A percentile compares a stretch with the other conserved stretches of the same genome.
Conservation (phyloP, 1,140 invertebrate genomes). For the Sminthurides bifidus region DNA sequence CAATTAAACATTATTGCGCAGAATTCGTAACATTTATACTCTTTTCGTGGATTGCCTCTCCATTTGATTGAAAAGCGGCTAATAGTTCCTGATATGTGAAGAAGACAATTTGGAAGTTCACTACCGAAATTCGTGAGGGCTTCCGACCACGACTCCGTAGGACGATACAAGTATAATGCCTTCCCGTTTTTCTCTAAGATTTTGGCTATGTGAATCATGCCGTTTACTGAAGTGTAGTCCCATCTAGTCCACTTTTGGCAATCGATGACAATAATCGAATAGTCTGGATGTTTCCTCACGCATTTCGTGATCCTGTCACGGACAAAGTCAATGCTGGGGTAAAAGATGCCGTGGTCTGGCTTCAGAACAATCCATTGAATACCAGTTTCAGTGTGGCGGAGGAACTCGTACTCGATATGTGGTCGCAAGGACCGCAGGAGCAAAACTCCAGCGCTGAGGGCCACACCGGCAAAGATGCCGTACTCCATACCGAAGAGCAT, state of each 20-base stretch:
- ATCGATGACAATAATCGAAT: slow-evolving; percentile 7
- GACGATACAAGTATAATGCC: slow-evolving; percentile 4
- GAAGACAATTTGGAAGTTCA: too few species aligned
- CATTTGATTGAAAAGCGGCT: too few species aligned
- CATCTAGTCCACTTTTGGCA: slow-evolving; percentile 21
- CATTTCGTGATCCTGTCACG: slow-evolving; percentile 49
- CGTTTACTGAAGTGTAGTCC: slow-evolving; percentile 27
- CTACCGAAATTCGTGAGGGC: neutral
- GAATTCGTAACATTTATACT: too few species aligned
- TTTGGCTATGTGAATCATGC: slow-evolving; percentile 14
- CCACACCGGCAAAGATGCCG: slow-evolving; percentile 76
- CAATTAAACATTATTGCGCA: too few species aligned
- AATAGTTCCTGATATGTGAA: too few species aligned
- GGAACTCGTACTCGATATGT: slow-evolving; percentile 3
- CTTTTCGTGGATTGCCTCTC: too few species aligned
- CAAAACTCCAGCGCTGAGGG: slow-evolving; percentile 66
- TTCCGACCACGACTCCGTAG: neutral
- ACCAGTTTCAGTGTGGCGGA: slow-evolving; percentile 39
- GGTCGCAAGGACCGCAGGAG: slow-evolving; percentile 41
- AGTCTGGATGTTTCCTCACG: slow-evolving; percentile 13
- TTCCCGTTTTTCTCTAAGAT: slow-evolving; percentile 23
- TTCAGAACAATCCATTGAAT: slow-evolving; percentile 61
- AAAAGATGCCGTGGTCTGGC: slow-evolving; percentile 66
- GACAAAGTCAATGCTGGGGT: slow-evolving; percentile 77
- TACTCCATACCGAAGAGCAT: slow-evolving; percentile 73